A percentile compares a stretch with the other conserved stretches of the same genome.
Conservation (phyloP, 2,888 invertebrate species). For the Rhagonycha fulva region DNA sequence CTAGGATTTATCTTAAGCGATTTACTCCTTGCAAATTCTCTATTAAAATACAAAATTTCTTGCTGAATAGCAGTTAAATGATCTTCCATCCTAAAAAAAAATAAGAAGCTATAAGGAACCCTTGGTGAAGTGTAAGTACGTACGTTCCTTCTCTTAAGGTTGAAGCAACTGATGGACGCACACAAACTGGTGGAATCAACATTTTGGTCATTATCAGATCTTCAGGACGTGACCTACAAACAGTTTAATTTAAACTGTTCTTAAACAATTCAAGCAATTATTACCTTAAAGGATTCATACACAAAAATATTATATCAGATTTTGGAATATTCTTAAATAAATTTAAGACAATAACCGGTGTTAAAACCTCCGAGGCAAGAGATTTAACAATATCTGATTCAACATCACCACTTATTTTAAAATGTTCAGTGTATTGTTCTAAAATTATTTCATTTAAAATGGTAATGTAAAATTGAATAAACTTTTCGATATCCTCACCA, state of each 20-base stretch:
- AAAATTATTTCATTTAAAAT: background rate
- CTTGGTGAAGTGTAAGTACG: slow-evolving; percentile 49
- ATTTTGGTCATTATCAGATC: slow-evolving; percentile 91
- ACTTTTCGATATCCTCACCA: background rate
- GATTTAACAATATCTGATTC: background rate
- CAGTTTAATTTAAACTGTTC: background rate
- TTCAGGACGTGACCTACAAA: slow-evolving; percentile 69
- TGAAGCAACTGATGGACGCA: slow-evolving; percentile 94
- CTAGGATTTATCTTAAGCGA: slow-evolving; percentile 88
- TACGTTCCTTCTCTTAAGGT: slow-evolving; percentile 94
- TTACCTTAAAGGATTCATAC: slow-evolving; percentile 53
- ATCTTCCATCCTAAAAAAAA: slow-evolving; percentile 80
- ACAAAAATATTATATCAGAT: slow-evolving; percentile 60
- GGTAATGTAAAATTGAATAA: background rate
- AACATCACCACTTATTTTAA: background rate
- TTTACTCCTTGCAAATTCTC: slow-evolving; percentile 61
- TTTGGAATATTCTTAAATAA: slow-evolving; percentile 79
- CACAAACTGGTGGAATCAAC: slow-evolving; percentile 95
- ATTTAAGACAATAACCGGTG: slow-evolving; percentile 74
- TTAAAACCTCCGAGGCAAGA: slow-evolving; percentile 63
- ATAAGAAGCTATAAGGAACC: background rate
- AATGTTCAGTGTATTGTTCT: background rate
- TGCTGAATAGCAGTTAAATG: slow-evolving; percentile 93
- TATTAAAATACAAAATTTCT: background rate
- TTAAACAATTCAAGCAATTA: background rate